Evolutionary conservation across 2,888 invertebrate species (phyloP).

Genomic region (Sclerodermus sp.): DNA sequence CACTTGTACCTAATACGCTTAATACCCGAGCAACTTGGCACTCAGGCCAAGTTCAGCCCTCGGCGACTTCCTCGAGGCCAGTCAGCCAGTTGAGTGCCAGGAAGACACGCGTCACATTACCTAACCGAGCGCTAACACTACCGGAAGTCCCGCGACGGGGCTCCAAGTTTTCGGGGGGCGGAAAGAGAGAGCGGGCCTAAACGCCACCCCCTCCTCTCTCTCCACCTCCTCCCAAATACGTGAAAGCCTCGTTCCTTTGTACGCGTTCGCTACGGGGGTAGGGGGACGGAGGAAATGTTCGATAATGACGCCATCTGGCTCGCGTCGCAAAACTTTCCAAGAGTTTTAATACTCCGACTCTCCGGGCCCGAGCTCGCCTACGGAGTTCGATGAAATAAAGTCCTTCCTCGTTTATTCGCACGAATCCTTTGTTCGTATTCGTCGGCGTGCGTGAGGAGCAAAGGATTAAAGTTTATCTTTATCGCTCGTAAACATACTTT

Average conservation of each 20-base stretch:
- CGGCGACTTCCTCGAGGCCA: conserved; percentile 10
- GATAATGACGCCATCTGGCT: conserved; percentile 53
- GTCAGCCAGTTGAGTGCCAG: background rate
- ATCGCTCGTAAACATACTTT: no score
- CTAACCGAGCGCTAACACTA: conserved; percentile 35
- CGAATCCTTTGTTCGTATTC: conserved; percentile 23
- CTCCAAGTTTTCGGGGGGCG: conserved; percentile 1
- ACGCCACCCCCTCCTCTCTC: no score
- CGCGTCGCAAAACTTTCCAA: conserved; percentile 44
- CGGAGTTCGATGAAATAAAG: conserved; percentile 28
- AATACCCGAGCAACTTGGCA: conserved; percentile 47
- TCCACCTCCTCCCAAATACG: no score
- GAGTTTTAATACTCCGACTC: conserved; percentile 46
- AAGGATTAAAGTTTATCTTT: conserved; percentile 21
- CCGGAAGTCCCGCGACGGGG: conserved; percentile 18
- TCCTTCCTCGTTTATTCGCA: conserved; percentile 25
- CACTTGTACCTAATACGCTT: conserved; percentile 48
- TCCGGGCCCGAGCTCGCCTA: no score
- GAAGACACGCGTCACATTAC: conserved; percentile 44
- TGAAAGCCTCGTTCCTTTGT: no score
- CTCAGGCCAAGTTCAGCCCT: conserved; percentile 40
- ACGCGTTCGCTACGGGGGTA: background rate
- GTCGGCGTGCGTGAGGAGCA: conserved; percentile 8
- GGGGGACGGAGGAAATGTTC: conserved; percentile 32
- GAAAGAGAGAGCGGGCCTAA: background rate